Evolutionary conservation across 2,797 vertebrate species (phyloP).

Genomic region (Philypnodon macrostomus): DNA sequence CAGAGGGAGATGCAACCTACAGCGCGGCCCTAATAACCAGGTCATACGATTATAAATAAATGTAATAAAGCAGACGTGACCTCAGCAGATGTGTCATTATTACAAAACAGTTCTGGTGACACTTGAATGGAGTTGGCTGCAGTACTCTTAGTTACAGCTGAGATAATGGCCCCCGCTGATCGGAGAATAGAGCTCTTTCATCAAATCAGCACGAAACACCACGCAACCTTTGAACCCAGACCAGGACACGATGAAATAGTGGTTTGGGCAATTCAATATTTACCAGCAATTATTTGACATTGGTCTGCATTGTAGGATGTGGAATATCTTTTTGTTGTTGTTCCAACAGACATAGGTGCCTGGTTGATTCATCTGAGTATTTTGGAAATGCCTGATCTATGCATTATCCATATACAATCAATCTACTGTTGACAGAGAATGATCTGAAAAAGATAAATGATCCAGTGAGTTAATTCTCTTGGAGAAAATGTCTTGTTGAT

Average conservation of each 20-base stretch:
- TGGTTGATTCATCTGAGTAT: too few relatives aligned
- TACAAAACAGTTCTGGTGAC: constrained; percentile 62
- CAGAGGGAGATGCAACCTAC: constrained; percentile 50
- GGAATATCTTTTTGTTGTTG: not conserved
- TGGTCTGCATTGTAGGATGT: constrained; percentile 23
- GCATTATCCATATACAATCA: too few relatives aligned
- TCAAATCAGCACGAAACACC: constrained; percentile 66
- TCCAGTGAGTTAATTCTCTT: too few relatives aligned
- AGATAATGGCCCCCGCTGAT: constrained; percentile 72
- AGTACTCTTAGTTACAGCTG: constrained; percentile 59
- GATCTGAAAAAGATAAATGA: too few relatives aligned
- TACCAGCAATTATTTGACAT: constrained; percentile 54
- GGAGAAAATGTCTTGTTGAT: too few relatives aligned
- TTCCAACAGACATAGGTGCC: not conserved
- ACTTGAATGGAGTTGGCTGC: constrained; percentile 30
- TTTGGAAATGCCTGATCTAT: too few relatives aligned
- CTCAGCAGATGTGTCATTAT: constrained; percentile 64
- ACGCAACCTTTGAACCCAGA: constrained; percentile 65
- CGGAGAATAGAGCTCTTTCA: too few relatives aligned
- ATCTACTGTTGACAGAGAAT: too few relatives aligned
- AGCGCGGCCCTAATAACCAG: constrained; percentile 40
- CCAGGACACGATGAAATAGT: constrained; percentile 56
- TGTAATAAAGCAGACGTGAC: constrained; percentile 56
- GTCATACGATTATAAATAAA: constrained; percentile 36
- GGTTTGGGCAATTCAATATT: constrained; percentile 66